Evolutionary conservation across 2,797 vertebrate genomes (phyloP), one percentile per base, ranked within the genome.

Genomic region (Periparus ater): DNA sequence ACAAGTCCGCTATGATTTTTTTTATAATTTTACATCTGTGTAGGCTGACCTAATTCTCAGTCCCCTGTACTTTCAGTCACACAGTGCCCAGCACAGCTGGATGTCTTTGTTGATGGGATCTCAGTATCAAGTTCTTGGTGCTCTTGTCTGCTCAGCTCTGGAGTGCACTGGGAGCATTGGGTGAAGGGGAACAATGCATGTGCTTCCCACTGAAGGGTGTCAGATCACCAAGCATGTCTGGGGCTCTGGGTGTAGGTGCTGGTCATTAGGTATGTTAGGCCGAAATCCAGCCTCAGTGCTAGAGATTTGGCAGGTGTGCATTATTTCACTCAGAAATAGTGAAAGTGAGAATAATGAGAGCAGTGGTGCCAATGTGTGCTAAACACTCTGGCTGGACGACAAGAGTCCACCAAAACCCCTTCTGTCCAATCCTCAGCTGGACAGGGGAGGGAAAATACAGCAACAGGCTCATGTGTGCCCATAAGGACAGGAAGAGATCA

Each of bases 331-430:
- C 22, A 40, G n/a, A n/a, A n/a, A n/a, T n/a, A n/a, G n/a, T n/a
- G n/a, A n/a, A n/a, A n/a, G n/a, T n/a, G n/a, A n/a, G n/a, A n/a
- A n/a, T 18, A 16, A 5, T 18, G 23, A 42, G 14, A 60, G 11
- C 13, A 38, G 27, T 19, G n/a, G 38, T 30, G 32, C 14, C 47
- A 55, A 11, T 10, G 13, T 63, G n/a, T 38, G 60, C 23, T 19
- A 16, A 79, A 65, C 32, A n/a, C 19, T 21, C 50, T 38, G 51
- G 9, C 17, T 58, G n/a, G 51, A 29, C 38, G 32, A 23, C 19
- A 65, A 44, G 10, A 17, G 7, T 22, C 13, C 3, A 13, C 13
- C 19, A 32, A 51, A 48, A 42, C 16, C 5, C 2, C 2, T 0
- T 32, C 27, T 65, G 14, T 17, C 27, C 3, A 6, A 20, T n/a